Percentiles rank a stretch among this genome's conserved stretches.
phyloP scores from a whole-genome alignment of 2,888 invertebrate species.

The Drosophila colorata region DNA sequence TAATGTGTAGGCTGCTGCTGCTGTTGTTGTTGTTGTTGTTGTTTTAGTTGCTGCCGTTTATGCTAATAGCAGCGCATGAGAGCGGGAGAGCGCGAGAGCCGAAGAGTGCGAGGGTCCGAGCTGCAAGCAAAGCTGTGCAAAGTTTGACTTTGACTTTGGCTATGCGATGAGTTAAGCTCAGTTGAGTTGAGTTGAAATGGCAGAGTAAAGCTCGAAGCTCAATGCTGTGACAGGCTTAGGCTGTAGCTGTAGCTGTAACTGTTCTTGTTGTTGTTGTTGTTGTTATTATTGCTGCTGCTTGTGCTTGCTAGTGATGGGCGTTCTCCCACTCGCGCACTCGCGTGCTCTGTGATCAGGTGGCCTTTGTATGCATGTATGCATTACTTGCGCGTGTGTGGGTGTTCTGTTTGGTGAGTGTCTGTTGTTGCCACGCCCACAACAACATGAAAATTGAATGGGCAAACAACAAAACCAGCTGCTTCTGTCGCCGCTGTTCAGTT shows the following conservation, averaged over 20 bases:
- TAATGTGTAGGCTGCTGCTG: constrained; percentile 47
- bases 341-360: constrained; percentile 34
- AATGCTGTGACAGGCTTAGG: constrained; percentile 50
- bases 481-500: constrained; percentile 27
- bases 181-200: constrained; percentile 52
- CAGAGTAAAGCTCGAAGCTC: constrained; percentile 58
- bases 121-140: constrained; percentile 28
- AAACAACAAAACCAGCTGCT: constrained; percentile 46
- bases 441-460: constrained; percentile 39
- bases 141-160: constrained; percentile 49
- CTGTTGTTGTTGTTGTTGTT: constrained; percentile 19
- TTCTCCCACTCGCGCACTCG: not conserved
- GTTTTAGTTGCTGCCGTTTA: constrained; percentile 35
- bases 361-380: constrained; percentile 1
- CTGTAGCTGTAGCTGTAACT: constrained; percentile 6
- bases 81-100: not conserved
- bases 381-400: constrained; percentile 10
- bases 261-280: constrained; percentile 4
- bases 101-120: not conserved
- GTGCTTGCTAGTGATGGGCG: not conserved
- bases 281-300: constrained; percentile 3
- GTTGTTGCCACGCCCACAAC: constrained; percentile 45
- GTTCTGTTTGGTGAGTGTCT: constrained; percentile 19
- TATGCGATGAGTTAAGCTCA: constrained; percentile 41
- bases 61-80: constrained; percentile 31